phyloP scores from a whole-genome alignment of 2,797 vertebrate species.

The Neoniphon sammara region DNA sequence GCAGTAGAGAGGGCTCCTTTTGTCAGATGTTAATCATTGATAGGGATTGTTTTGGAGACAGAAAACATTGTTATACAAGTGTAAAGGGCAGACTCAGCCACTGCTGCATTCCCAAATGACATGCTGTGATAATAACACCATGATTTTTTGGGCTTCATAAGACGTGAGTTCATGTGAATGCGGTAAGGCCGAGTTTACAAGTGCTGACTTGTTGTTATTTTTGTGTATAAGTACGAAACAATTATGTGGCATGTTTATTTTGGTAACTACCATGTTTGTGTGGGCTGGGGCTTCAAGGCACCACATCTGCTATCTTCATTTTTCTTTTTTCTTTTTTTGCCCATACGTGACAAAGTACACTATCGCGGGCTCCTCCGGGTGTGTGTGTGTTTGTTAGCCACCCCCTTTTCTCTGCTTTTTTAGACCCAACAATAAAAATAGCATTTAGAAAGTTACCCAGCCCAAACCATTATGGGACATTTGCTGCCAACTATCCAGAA shows the following conservation, averaged over 20 bases:
- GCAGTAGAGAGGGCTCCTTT: slow-evolving; percentile 65
- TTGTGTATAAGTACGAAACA: slow-evolving; percentile 51
- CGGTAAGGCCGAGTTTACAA: slow-evolving; percentile 38
- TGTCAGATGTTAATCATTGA: slow-evolving; percentile 80
- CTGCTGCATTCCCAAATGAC: slow-evolving; percentile 60
- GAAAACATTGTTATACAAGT: slow-evolving; percentile 77
- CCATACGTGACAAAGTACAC: slow-evolving; percentile 43
- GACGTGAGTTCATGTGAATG: slow-evolving; percentile 36
- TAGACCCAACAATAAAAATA: slow-evolving; percentile 73
- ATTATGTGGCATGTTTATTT: slow-evolving; percentile 70
- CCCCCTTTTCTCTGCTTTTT: slow-evolving; percentile 44
- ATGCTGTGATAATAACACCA: slow-evolving; percentile 49
- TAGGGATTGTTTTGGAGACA: slow-evolving; percentile 71
- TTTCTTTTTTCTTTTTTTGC: slow-evolving; percentile 28
- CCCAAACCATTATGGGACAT: slow-evolving; percentile 79
- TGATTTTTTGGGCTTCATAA: slow-evolving; percentile 47
- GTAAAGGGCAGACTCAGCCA: slow-evolving; percentile 71
- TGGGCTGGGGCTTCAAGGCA: slow-evolving; percentile 51
- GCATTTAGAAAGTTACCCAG: slow-evolving; percentile 77
- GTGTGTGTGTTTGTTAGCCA: slow-evolving; percentile 48
- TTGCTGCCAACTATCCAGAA: slow-evolving; percentile 84
- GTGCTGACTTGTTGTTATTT: slow-evolving; percentile 63
- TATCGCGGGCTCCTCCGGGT: slow-evolving; percentile 29
- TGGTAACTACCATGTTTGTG: slow-evolving; percentile 67
- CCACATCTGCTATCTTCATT: slow-evolving; percentile 47